Base-by-base conservation (phyloP, 2,113 vertebrate species). In the Paedocypris sp. region DNA sequence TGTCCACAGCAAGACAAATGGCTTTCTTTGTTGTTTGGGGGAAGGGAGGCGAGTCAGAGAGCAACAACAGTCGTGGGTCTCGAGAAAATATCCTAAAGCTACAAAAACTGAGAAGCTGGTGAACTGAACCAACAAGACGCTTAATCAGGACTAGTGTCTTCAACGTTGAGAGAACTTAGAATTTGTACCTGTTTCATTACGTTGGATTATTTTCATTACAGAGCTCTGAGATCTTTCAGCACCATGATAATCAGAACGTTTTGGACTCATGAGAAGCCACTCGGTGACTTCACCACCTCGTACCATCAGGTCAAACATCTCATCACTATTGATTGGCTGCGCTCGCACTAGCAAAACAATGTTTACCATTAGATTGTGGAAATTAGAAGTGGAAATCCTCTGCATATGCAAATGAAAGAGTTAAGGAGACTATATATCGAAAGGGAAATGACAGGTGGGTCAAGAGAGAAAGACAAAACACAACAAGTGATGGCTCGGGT, bases 341-440 rank as follows among this genome's bases (percentile, higher is more conserved):
- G 22, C 29, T 26, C 54, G 31, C 2, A 28, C 29, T 26, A 50
- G 20, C 12, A 56, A 26, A 29, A 35, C 71, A 75, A 75, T 75
- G 73, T 75, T 73, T 75, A 58, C 71, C 71, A 75, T 75, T 69
- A 66, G 29, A 36, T 57, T 66, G 53, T 53, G 47, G 66, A 49
- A 51, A 53, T 42, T 41, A 49, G 67, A 32, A 47, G 52, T 54
- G 51, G 19, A 13, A 6, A 25, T 18, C 25, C 38, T 3, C 46
- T 70, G 48, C 62, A 70, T 73, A 73, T 61, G n/a, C 50, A 70
- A 66, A 73, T 58, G n/a, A 49, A 45, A 13, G n/a, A 32, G 18
- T 18, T n/a, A 38, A 18, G 19, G 52, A 32, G 28, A 26, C 60
- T 76, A 76, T 76, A 76, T 60, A 75, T 62, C 20, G 18, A 28